These are phyloP conservation scores for Exaiptasia diaphana DNA, from an alignment of 64 coral and sea anemone species.

Conservation along the genomic window DNA sequence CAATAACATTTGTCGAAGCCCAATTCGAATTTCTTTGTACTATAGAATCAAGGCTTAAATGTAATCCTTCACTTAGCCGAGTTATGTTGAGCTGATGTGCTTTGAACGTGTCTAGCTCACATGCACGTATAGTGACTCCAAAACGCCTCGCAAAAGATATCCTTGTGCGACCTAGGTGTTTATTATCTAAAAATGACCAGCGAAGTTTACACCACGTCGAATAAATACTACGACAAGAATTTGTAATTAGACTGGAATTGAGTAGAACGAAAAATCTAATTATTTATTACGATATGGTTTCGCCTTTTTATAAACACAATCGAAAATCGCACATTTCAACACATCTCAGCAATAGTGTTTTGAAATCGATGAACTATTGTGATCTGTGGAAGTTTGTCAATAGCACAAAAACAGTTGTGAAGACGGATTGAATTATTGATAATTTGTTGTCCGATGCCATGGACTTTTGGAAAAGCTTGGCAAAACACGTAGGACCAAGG, in stretches of 20 bases:
- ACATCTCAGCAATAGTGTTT: neutral
- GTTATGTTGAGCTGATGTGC: neutral
- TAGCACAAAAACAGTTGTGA: neutral
- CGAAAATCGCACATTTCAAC: neutral
- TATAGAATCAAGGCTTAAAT: neutral
- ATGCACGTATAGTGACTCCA: too few relatives aligned
- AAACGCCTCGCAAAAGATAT: too few relatives aligned
- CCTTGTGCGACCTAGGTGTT: neutral
- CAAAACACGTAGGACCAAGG: constrained; percentile 2
- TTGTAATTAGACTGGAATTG: neutral
- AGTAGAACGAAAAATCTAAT: neutral
- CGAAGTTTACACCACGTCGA: too few relatives aligned
- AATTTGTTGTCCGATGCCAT: constrained; percentile 14
- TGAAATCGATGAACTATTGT: too few relatives aligned
- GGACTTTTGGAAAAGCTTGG: constrained; percentile 15
- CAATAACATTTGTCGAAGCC: neutral
- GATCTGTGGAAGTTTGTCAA: neutral
- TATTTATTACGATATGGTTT: neutral
- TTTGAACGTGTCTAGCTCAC: too few relatives aligned
- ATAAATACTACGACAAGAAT: too few relatives aligned
- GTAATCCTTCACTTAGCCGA: neutral
- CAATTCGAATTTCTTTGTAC: neutral
- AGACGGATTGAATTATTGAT: neutral
- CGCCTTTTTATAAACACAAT: neutral
- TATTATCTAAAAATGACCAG: neutral